Evolutionary conservation across 2,888 invertebrate genomes (phyloP).

Genomic region (Andrena bicolor): DNA sequence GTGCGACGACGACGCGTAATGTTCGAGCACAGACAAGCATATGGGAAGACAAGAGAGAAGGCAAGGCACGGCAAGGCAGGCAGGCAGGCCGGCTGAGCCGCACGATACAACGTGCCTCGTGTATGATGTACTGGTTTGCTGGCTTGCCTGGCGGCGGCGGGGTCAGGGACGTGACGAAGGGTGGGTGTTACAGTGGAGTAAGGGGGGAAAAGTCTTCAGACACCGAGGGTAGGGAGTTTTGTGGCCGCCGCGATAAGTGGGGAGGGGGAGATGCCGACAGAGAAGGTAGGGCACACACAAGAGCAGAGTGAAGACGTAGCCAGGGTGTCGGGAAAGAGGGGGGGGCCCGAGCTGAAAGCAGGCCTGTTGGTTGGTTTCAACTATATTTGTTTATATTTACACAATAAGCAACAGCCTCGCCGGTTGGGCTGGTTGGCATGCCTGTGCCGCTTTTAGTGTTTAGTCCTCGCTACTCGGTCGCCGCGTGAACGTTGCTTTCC

Average conservation of each 20-base stretch:
- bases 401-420: slow-evolving; percentile 85
- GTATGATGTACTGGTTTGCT: slow-evolving; percentile 74
- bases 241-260: slow-evolving; percentile 44
- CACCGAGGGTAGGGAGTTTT: slow-evolving; percentile 59
- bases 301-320: slow-evolving; percentile 49
- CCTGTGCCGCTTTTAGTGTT: slow-evolving; percentile 82
- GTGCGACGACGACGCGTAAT: slow-evolving; percentile 65
- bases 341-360: slow-evolving; percentile 80
- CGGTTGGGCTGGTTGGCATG: slow-evolving; percentile 75
- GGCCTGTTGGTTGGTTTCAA: slow-evolving; percentile 85
- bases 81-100: slow-evolving; percentile 39
- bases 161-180: slow-evolving; percentile 71
- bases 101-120: slow-evolving; percentile 62
- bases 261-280: slow-evolving; percentile 56
- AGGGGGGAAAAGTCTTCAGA: slow-evolving; percentile 62
- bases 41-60: slow-evolving; percentile 55
- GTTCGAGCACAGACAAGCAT: slow-evolving; percentile 61
- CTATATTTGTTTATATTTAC: slow-evolving; percentile 86
- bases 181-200: slow-evolving; percentile 67
- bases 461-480: slow-evolving; percentile 82
- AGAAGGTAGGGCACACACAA: slow-evolving; percentile 56
- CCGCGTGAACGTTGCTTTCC: slow-evolving; percentile 72
- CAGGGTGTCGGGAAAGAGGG: slow-evolving; percentile 27
- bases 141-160: slow-evolving; percentile 68
- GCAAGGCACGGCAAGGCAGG: slow-evolving; percentile 29